Evolutionary conservation across 2,113 vertebrate genomes (phyloP).

Genomic region (Irena cyanogastra): DNA sequence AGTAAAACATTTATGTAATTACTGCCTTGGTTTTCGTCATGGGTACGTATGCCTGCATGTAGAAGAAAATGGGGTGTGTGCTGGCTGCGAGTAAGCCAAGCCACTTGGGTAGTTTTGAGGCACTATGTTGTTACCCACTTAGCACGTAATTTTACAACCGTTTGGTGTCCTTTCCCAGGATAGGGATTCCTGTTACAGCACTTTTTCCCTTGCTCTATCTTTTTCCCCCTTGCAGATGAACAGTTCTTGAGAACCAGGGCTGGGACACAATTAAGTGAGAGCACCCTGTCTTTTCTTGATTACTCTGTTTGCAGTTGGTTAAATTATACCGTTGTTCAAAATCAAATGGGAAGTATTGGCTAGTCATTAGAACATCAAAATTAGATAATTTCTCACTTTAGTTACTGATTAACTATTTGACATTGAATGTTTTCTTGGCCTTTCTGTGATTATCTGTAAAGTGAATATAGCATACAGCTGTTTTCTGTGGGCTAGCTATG

Average conservation of each 20-base stretch:
- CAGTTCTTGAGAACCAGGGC: not conserved
- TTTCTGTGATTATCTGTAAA: not conserved
- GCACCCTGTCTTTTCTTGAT: not conserved
- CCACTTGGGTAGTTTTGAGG: not conserved
- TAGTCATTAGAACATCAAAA: not conserved
- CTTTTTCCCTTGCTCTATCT: not conserved
- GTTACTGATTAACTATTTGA: not conserved
- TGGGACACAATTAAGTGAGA: not conserved
- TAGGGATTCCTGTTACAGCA: not conserved
- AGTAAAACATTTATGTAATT: constrained; percentile 19
- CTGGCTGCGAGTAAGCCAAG: not conserved
- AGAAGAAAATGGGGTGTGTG: not conserved
- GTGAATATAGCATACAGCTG: not conserved
- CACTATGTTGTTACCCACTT: not conserved
- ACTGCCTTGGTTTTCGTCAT: not conserved
- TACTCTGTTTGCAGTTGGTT: not conserved
- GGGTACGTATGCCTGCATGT: not conserved
- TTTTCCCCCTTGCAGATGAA: not conserved
- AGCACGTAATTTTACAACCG: not conserved
- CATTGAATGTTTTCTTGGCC: not conserved
- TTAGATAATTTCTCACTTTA: not conserved
- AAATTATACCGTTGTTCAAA: not conserved
- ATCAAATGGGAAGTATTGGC: not conserved
- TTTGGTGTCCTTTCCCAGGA: not conserved
- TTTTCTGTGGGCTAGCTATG: not conserved